Base-by-base conservation (phyloP, 2,797 vertebrate genomes). In the Catharus ustulatus region DNA sequence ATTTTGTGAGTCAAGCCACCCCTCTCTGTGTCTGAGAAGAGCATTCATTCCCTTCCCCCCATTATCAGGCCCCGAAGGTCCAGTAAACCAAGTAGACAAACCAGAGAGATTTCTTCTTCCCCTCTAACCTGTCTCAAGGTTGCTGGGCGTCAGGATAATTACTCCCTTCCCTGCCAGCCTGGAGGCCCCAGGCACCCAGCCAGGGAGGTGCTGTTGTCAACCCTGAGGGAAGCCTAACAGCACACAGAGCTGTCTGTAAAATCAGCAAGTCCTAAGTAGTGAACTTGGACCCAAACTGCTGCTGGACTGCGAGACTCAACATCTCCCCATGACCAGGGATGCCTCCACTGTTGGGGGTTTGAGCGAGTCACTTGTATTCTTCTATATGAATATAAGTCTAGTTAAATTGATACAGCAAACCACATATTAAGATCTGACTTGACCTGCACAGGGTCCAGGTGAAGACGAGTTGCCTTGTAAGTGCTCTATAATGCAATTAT, bases 101-200 rank as follows among this genome's bases (percentile, higher is more conserved):
- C 8, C 32, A 81, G 52, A 54, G 34, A 54, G 46, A 82, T 52
- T 57, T 34, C 21, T 43, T 87, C 5, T 54, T 73, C 11, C 13
- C 34, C 57, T 90, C 55, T 3, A 1, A 15, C 19, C 12, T 0
- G 6, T 6, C n/a, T 61, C 52, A 91, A 74, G 52, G 67, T 26
- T 78, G 12, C 66, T 61, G 80, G 34, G 43, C 0, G 0, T 32
- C 19, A 30, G 5, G 12, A 43, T 1, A 4, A 69, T 71, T 16
- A 6, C 45, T 80, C 29, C 54, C 32, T 66, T 79, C 34, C 48
- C 34, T 62, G 27, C 23, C 8, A 29, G 23, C 38, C 27, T 52
- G 63, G 14, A 67, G 27, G 48, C 8, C 15, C 5, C 38, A 32
- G 52, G 38, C 58, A 52, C 15, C 2, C 0, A 0, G 43, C 42